These are phyloP conservation scores for Leptocoma aspasia DNA, from an alignment of 2,113 vertebrate genomes.

Conservation along the genomic window DNA sequence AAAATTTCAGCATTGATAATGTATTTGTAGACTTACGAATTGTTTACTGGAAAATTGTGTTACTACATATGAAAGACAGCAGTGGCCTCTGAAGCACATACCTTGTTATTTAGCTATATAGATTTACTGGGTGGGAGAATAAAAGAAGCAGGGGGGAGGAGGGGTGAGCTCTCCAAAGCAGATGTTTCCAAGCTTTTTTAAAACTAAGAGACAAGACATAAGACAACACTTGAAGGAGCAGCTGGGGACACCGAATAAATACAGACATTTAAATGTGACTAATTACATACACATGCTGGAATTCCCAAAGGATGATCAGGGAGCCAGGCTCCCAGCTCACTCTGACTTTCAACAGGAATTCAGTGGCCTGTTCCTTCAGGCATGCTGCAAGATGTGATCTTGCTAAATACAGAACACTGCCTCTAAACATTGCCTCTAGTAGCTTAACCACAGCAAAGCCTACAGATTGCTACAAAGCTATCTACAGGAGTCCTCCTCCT, in stretches of 20 bases:
- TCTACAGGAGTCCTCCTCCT: not conserved
- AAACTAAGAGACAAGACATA: constrained; percentile 27
- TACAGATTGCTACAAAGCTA: not conserved
- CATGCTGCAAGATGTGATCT: constrained; percentile 59
- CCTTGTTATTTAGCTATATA: not conserved
- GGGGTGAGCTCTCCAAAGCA: not conserved
- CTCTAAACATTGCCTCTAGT: constrained; percentile 25
- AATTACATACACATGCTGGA: constrained; percentile 62
- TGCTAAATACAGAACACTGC: constrained; percentile 58
- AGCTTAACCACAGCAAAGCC: not conserved
- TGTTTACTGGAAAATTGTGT: not conserved
- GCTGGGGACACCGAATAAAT: constrained; percentile 51
- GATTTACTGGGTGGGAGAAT: not conserved
- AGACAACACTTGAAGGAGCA: constrained; percentile 50
- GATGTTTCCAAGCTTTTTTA: constrained; percentile 49
- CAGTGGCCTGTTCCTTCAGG: constrained; percentile 30
- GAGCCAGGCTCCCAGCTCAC: constrained; percentile 31
- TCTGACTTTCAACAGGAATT: constrained; percentile 42
- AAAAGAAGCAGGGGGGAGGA: not conserved
- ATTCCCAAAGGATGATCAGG: constrained; percentile 53
- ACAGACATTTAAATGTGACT: constrained; percentile 59
- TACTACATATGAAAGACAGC: not conserved
- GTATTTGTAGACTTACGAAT: not conserved
- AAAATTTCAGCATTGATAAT: not conserved
- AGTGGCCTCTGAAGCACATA: not conserved